Evolutionary conservation across 2,797 vertebrate genomes (phyloP).

Genomic region (Balearica regulorum): DNA sequence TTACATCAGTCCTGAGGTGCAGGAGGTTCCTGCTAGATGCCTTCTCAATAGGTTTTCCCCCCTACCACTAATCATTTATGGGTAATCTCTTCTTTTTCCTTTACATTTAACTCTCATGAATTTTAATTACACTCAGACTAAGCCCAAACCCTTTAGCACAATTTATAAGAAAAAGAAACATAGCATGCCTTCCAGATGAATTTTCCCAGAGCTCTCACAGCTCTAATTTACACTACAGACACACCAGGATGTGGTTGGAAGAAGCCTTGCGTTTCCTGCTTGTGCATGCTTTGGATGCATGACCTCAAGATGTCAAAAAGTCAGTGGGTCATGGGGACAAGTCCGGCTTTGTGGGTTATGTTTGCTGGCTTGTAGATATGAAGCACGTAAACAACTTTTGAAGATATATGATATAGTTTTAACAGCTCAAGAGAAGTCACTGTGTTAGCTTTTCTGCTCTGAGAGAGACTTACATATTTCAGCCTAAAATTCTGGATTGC

Average conservation of each 20-base stretch:
- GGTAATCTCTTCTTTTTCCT: neutral
- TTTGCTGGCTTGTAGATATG: constrained; percentile 42
- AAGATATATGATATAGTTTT: constrained; percentile 12
- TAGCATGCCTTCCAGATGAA: constrained; percentile 48
- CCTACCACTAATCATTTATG: neutral
- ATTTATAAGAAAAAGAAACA: constrained; percentile 37
- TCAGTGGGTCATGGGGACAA: constrained; percentile 60
- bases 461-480: neutral
- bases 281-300: constrained; percentile 62
- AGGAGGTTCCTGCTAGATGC: neutral
- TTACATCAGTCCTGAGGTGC: neutral
- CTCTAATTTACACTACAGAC: constrained; percentile 65
- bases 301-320: constrained; percentile 64
- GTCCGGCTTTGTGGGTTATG: constrained; percentile 12
- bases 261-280: constrained; percentile 63
- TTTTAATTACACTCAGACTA: constrained; percentile 25
- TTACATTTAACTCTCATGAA: constrained; percentile 1
- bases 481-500: neutral
- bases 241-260: constrained; percentile 68
- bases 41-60: neutral
- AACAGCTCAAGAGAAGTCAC: neutral
- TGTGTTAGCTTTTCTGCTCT: neutral
- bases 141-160: neutral
- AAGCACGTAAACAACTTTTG: constrained; percentile 52
- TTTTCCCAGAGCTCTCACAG: constrained; percentile 66